Evolutionary conservation across 2,113 vertebrate species (phyloP).

Genomic region (Apteryx owenii): DNA sequence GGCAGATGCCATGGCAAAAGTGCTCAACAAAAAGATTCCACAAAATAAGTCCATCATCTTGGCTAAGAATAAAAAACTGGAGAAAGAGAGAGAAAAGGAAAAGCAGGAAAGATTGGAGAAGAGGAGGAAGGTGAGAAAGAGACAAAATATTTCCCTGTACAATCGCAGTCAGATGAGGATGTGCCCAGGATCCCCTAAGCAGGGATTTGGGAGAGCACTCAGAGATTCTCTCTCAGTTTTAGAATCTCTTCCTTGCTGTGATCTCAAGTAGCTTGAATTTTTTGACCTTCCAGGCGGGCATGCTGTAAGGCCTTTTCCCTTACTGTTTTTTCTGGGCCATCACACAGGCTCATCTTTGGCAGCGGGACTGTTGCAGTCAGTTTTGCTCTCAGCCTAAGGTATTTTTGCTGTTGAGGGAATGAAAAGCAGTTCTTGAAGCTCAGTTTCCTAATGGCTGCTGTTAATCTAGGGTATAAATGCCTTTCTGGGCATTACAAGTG

Average conservation of each 20-base stretch:
- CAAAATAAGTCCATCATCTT: conserved; percentile 83
- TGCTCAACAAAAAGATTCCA: conserved; percentile 86
- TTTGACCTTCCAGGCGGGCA: background rate
- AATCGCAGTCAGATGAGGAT: background rate
- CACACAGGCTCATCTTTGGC: background rate
- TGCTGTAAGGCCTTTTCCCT: background rate
- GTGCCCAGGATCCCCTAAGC: background rate
- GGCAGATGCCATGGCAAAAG: conserved; percentile 96
- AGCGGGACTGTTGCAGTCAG: background rate
- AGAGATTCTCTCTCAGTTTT: background rate
- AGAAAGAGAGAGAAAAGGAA: conserved; percentile 82
- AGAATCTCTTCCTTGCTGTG: background rate
- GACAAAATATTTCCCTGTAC: background rate
- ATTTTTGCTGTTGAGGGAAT: background rate
- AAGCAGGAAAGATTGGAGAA: conserved; percentile 82
- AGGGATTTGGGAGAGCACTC: background rate
- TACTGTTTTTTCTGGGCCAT: background rate
- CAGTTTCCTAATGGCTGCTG: background rate
- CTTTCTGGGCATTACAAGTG: background rate
- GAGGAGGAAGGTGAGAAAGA: conserved; percentile 82
- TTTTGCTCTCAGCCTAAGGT: background rate
- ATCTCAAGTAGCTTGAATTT: background rate
- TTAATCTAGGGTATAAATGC: background rate
- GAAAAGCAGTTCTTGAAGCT: background rate
- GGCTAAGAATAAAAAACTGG: conserved; percentile 85